Conservation (phyloP, 2,113 vertebrate species). For the Blennius ocellaris region DNA sequence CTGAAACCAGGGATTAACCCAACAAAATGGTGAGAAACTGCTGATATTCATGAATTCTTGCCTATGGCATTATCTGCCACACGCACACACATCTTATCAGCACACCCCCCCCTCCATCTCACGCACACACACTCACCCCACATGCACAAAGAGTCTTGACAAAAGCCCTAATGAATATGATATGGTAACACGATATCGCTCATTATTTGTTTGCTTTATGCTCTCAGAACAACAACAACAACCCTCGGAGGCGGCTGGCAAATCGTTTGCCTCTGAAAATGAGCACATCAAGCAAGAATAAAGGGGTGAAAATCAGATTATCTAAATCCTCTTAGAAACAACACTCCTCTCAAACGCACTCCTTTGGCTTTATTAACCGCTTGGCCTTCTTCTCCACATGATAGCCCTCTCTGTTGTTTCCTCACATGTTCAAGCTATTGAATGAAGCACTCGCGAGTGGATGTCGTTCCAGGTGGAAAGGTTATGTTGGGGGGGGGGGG, state of each 20-base stretch:
- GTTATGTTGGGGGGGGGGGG: slow-evolving; percentile 30
- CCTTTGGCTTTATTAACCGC: slow-evolving; percentile 32
- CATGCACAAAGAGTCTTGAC: slow-evolving; percentile 26
- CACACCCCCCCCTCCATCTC: not conserved
- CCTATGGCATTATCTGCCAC: slow-evolving; percentile 70
- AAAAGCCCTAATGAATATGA: slow-evolving; percentile 58
- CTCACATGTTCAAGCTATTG: not conserved
- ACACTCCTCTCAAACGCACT: slow-evolving; percentile 81
- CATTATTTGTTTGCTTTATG: slow-evolving; percentile 59
- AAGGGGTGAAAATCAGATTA: slow-evolving; percentile 60
- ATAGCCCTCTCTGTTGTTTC: slow-evolving; percentile 20
- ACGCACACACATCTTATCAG: slow-evolving; percentile 36
- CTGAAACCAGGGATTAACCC: slow-evolving; percentile 76
- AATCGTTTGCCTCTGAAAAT: slow-evolving; percentile 34
- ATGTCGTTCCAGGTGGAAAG: slow-evolving; percentile 84
- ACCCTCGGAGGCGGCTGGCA: slow-evolving; percentile 28
- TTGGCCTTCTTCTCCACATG: not conserved
- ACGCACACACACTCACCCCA: slow-evolving; percentile 16
- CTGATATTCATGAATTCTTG: slow-evolving; percentile 77
- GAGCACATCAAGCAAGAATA: slow-evolving; percentile 49
- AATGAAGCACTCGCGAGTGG: slow-evolving; percentile 47
- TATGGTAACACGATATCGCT: slow-evolving; percentile 45
- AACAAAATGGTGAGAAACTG: slow-evolving; percentile 77
- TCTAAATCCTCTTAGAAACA: slow-evolving; percentile 70
- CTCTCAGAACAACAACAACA: slow-evolving; percentile 44